These are phyloP conservation scores for Bos taurus DNA, from an alignment of 2,113 vertebrate genomes.

Conservation along the genomic window ARS-UCD2.0 NC_037349.1:25389001-25389500, in stretches of 20 bases:
- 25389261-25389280: not conserved
- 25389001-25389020: not conserved
- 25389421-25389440: not conserved
- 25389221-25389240: not conserved
- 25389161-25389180: not conserved
- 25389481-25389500: not conserved
- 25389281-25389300: not conserved
- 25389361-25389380: not conserved
- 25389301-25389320: constrained; percentile 16
- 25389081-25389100: not conserved
- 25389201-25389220: not conserved
- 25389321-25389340: not conserved
- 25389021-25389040: not conserved
- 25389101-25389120: not conserved
- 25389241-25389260: not conserved
- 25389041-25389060: not conserved
- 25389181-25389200: not conserved
- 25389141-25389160: not conserved
- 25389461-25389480: not conserved
- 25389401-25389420: not conserved
- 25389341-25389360: not conserved
- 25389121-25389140: not conserved
- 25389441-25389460: not conserved
- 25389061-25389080: not conserved
- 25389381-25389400: not conserved